phyloP scores from a whole-genome alignment of 2,888 invertebrate species.

The Acanthoscelides obtectus region DNA sequence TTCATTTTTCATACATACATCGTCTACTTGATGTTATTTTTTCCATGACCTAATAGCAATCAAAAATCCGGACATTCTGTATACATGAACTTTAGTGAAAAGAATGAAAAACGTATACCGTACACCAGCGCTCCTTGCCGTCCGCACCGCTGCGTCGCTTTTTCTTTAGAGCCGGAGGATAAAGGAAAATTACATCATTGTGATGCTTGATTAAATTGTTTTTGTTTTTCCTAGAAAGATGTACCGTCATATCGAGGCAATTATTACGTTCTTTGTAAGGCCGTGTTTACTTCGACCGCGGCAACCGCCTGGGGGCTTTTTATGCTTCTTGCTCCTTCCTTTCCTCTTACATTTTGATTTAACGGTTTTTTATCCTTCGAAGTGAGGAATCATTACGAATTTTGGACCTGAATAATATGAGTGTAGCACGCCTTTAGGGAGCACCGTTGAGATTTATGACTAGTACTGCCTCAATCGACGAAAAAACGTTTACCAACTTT shows the following conservation, averaged over 20 bases:
- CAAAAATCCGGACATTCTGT: no score
- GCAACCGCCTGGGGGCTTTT: background rate
- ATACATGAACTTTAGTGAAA: background rate
- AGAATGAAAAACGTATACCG: background rate
- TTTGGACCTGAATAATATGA: no score
- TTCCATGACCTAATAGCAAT: no score
- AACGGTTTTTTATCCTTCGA: no score
- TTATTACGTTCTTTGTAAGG: slow-evolving; percentile 22
- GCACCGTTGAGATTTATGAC: no score
- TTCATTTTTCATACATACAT: no score
- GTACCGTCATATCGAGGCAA: slow-evolving; percentile 25
- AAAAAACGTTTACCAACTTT: no score
- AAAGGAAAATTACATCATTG: slow-evolving; percentile 41
- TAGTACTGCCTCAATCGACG: no score
- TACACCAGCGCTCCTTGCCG: background rate
- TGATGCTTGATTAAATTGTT: slow-evolving; percentile 43
- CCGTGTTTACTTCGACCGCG: slow-evolving; percentile 13
- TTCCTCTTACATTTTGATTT: background rate
- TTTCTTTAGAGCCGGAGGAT: slow-evolving; percentile 29
- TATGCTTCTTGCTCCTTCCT: background rate
- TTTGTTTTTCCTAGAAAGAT: slow-evolving; percentile 31
- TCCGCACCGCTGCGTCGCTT: slow-evolving; percentile 12
- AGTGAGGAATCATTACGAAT: no score
- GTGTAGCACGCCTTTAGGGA: no score
- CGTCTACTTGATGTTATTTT: no score